Evolutionary conservation across 2,113 vertebrate genomes (phyloP).

Genomic region (Lophura nycthemera): DNA sequence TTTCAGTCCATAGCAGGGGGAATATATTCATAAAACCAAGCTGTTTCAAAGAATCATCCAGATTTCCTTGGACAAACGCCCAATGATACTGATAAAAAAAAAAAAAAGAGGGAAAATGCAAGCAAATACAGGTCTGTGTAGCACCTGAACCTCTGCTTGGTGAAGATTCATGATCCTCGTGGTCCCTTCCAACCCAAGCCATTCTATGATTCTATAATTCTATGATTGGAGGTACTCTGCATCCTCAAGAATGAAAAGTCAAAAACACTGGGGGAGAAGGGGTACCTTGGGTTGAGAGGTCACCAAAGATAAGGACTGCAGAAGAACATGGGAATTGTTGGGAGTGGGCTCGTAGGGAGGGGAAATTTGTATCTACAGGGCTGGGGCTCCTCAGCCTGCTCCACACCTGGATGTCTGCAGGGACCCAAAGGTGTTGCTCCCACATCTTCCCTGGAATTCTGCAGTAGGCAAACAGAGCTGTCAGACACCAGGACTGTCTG

Average conservation of each 20-base stretch:
- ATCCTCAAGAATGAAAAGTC: not conserved
- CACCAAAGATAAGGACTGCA: not conserved
- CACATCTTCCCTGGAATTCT: not conserved
- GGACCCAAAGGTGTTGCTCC: not conserved
- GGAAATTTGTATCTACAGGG: not conserved
- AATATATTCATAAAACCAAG: not conserved
- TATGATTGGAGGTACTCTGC: not conserved
- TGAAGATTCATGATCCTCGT: not conserved
- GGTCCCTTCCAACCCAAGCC: too few relatives aligned
- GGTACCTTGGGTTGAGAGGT: not conserved
- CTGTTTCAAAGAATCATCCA: not conserved
- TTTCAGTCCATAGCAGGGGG: not conserved
- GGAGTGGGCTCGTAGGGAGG: too few relatives aligned
- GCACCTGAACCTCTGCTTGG: not conserved
- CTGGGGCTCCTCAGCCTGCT: not conserved
- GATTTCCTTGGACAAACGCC: not conserved
- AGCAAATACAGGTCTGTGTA: accelerated
- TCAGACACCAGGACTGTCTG: not conserved
- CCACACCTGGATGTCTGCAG: not conserved
- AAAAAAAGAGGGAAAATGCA: not conserved
- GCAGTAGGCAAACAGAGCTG: not conserved
- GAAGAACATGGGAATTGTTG: not conserved
- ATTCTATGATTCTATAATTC: too few relatives aligned
- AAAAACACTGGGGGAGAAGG: not conserved
- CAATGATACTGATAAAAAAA: not conserved